Conservation (phyloP, 2,888 invertebrate genomes). For the Stenodema calcarata region DNA sequence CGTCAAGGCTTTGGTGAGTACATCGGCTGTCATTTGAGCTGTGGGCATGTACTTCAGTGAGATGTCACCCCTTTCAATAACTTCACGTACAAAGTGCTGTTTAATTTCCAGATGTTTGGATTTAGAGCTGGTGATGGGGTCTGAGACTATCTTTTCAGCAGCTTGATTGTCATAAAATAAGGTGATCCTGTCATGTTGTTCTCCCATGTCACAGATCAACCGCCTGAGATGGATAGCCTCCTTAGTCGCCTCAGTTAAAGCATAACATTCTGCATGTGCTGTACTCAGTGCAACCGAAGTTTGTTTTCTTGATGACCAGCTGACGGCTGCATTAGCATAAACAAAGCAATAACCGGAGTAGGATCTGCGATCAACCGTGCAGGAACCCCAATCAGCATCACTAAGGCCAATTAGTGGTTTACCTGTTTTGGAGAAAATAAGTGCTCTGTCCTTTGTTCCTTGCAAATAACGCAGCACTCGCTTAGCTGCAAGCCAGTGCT, state of each 20-base stretch:
- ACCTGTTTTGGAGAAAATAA: slow-evolving; percentile 36
- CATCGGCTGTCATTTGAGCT: slow-evolving; percentile 31
- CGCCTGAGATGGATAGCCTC: slow-evolving; percentile 43
- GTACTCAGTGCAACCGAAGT: slow-evolving; percentile 38
- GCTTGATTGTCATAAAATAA: slow-evolving; percentile 27
- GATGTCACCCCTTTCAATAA: background rate
- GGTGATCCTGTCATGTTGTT: background rate
- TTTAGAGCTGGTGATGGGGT: slow-evolving; percentile 35
- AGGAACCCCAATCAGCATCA: slow-evolving; percentile 50
- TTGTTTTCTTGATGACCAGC: slow-evolving; percentile 49
- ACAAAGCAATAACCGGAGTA: slow-evolving; percentile 46
- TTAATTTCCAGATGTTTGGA: slow-evolving; percentile 33
- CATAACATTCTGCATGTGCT: slow-evolving; percentile 34
- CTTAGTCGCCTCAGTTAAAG: slow-evolving; percentile 28
- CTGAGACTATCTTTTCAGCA: background rate
- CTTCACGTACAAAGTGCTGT: slow-evolving; percentile 29
- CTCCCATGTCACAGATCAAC: slow-evolving; percentile 1
- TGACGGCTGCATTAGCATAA: slow-evolving; percentile 16
- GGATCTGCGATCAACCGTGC: slow-evolving; percentile 33
- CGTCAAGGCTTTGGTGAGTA: slow-evolving; percentile 18
- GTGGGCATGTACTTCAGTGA: slow-evolving; percentile 10
- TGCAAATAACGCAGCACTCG: slow-evolving; percentile 49
- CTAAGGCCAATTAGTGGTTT: slow-evolving; percentile 18
- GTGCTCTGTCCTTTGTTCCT: slow-evolving; percentile 32
- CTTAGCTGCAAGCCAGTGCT: slow-evolving; percentile 51